These are phyloP conservation scores for Tanytarsus gracilentus DNA, from an alignment of 2,888 invertebrate species.

Conservation along the genomic window DNA sequence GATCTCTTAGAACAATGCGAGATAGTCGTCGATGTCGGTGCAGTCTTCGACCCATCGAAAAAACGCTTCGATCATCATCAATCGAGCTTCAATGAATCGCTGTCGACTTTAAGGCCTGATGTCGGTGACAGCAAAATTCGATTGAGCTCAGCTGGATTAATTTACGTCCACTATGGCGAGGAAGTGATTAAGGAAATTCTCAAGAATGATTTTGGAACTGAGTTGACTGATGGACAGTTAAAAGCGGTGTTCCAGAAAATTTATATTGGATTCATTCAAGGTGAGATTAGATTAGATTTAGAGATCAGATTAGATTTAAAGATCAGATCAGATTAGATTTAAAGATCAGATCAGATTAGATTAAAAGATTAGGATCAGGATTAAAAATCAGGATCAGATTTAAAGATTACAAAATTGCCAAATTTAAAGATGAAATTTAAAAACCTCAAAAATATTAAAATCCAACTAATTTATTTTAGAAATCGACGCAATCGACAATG, in stretches of 20 bases:
- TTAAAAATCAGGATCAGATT: no score
- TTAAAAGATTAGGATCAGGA: no score
- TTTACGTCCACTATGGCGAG: slow-evolving; percentile 84
- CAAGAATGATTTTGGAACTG: slow-evolving; percentile 41
- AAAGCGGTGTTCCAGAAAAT: slow-evolving; percentile 56
- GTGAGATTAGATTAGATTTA: no score
- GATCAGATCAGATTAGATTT: no score
- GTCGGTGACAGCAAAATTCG: slow-evolving; percentile 57
- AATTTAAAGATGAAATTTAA: no score
- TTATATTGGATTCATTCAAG: slow-evolving; percentile 70
- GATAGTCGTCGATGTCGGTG: slow-evolving; percentile 93
- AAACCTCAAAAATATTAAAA: no score
- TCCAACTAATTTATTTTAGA: no score
- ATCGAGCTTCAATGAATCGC: slow-evolving; percentile 58
- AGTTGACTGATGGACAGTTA: slow-evolving; percentile 46
- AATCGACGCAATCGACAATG: slow-evolving; percentile 96
- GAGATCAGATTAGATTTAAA: no score
- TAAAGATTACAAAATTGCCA: no score
- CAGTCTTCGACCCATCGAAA: slow-evolving; percentile 63
- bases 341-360: no score
- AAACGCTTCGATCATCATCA: slow-evolving; percentile 94
- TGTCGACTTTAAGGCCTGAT: slow-evolving; percentile 56
- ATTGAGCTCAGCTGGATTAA: slow-evolving; percentile 88
- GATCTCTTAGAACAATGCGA: slow-evolving; percentile 69
- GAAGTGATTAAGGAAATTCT: slow-evolving; percentile 58